Evolutionary conservation across 1,140 invertebrate species (phyloP), one percentile per base, ranked within the genome.

Genomic region (Chionoecetes opilio): DNA sequence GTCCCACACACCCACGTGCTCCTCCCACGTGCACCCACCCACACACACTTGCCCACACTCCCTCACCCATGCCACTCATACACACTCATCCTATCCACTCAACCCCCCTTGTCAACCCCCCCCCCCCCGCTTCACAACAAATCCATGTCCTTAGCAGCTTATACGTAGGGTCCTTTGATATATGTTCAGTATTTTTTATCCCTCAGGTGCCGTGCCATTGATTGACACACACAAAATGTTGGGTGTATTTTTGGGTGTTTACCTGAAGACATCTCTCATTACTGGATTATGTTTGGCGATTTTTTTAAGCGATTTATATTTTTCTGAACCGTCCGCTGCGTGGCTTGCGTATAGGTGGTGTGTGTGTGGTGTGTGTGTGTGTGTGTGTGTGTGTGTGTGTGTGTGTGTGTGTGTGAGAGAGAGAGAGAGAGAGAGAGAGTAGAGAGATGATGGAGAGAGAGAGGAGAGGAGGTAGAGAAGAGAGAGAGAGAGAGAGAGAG

Each of bases 401-500:
- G 26, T 53, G 21, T 14, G 46, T 53, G 21, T 9, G 9, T 53
- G 8, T 53, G 46, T n/a, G 31, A 46, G 38, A 21, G 37, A 32
- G 41, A 53, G 31, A 46, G 89, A 53, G 38, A 38, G 26, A 91
- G 41, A 53, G 41, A 17, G 31, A 21, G 21, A 32, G 31, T 17
- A 53, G 31, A 91, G 38, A 91, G 89, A 53, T n/a, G 89, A 91
- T 21, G 31, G 89, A 91, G 89, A 91, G 89, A 53, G 38, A 91
- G 89, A 35, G 11, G 34, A 9, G 32, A 29, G 87, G 35, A 34
- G 37, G 87, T 34, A 34, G 37, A 29, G 38, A 41, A 35, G 88
- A 90, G 37, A 90, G 37, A 38, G 88, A 90, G 88, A 46, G 88
- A 41, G 88, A 90, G 88, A 17, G 84, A 86, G 84, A 86, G 84